These are phyloP conservation scores for Gnathonemus echidnorhynchus DNA, from an alignment of 2,113 vertebrate species.

Conservation along the genomic window DNA sequence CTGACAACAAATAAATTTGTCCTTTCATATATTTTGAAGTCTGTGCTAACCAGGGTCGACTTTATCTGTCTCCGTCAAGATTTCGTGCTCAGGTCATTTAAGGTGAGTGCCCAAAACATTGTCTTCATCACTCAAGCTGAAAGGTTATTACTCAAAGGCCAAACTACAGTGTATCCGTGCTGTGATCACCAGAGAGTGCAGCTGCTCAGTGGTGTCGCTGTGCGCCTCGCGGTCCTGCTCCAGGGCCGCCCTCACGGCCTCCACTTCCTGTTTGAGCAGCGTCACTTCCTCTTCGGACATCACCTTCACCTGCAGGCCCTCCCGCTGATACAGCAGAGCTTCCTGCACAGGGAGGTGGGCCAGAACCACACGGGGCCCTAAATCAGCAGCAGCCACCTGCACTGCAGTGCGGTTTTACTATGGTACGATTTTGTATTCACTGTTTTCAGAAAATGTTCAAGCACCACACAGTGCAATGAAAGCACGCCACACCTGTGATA, in stretches of 20 bases:
- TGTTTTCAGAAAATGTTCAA: not conserved
- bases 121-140: not conserved
- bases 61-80: not conserved
- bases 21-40: not conserved
- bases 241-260: conserved; percentile 45
- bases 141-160: not conserved
- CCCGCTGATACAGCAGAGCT: conserved; percentile 48
- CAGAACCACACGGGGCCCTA: not conserved
- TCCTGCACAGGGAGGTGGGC: conserved; percentile 42
- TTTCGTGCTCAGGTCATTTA: not conserved
- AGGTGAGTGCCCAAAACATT: not conserved
- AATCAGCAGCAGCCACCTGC: not conserved
- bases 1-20: not conserved
- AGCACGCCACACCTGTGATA: not conserved
- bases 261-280: conserved; percentile 51
- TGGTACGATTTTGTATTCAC: not conserved
- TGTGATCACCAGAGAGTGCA: conserved; percentile 49
- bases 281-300: conserved; percentile 51
- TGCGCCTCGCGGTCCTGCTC: conserved; percentile 46
- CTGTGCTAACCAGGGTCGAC: not conserved
- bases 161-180: not conserved
- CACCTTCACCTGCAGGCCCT: conserved; percentile 46
- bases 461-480: not conserved
- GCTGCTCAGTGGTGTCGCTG: conserved; percentile 42
- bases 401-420: not conserved